phyloP scores from a whole-genome alignment of 2,888 invertebrate species.

The Cylindroiulus punctatus region DNA sequence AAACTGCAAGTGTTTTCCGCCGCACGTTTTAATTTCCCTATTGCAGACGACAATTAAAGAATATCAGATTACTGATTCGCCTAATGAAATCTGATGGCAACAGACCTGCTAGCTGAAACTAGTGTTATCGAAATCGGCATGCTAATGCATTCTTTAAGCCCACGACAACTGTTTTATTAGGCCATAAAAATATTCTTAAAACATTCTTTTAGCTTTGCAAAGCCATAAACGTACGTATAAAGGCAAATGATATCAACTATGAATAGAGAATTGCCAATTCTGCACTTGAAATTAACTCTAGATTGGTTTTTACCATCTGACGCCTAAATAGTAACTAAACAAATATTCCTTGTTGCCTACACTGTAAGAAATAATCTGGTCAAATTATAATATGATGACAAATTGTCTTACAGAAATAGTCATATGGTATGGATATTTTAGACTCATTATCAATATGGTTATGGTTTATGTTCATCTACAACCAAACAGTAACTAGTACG shows the following conservation, averaged over 20 bases:
- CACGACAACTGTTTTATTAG: slow-evolving; percentile 26
- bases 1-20: background rate
- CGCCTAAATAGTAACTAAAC: background rate
- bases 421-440: too few relatives aligned
- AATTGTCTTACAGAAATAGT: too few relatives aligned
- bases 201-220: background rate
- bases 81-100: slow-evolving; percentile 32
- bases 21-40: slow-evolving; percentile 2
- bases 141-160: slow-evolving; percentile 26
- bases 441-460: too few relatives aligned
- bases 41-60: slow-evolving; percentile 7
- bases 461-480: too few relatives aligned
- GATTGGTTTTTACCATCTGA: too few relatives aligned
- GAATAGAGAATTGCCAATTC: background rate
- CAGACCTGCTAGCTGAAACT: background rate
- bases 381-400: too few relatives aligned
- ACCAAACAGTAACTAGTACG: too few relatives aligned
- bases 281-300: too few relatives aligned
- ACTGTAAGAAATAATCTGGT: background rate
- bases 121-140: slow-evolving; percentile 2
- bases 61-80: background rate
- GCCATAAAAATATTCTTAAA: slow-evolving; percentile 12
- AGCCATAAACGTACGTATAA: too few relatives aligned
- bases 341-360: too few relatives aligned
- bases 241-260: slow-evolving; percentile 2